Percentiles rank a stretch among this genome's conserved stretches.
Evolutionary conservation across 2,113 vertebrate species (phyloP).

Genomic region (Perca schrenkii): DNA sequence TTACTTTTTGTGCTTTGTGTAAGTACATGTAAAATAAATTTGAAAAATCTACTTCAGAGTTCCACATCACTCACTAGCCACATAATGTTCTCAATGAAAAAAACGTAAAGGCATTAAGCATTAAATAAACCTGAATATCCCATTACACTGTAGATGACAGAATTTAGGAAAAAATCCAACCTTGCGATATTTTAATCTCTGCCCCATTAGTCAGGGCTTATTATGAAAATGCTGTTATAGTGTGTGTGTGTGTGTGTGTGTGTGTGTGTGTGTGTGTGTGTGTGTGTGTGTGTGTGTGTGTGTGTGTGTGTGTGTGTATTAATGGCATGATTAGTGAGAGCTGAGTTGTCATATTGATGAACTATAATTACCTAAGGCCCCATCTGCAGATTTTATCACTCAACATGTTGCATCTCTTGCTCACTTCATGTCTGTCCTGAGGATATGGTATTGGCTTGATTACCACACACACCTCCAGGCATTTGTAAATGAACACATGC

Average conservation of each 20-base stretch:
- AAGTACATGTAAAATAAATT: not conserved
- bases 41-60: not conserved
- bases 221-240: slow-evolving; percentile 45
- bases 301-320: slow-evolving; percentile 19
- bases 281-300: not conserved
- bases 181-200: slow-evolving; percentile 3
- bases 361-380: slow-evolving; percentile 60
- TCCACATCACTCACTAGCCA: not conserved
- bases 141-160: not conserved
- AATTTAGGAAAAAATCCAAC: not conserved
- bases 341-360: slow-evolving; percentile 54
- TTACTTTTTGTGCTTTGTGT: not conserved
- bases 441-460: slow-evolving; percentile 3
- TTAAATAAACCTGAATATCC: not conserved
- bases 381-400: slow-evolving; percentile 63
- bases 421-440: slow-evolving; percentile 43
- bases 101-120: too few species aligned
- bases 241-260: not conserved
- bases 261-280: not conserved
- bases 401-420: slow-evolving; percentile 39
- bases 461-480: not conserved
- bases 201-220: slow-evolving; percentile 36
- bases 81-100: not conserved
- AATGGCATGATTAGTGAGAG: slow-evolving; percentile 42
- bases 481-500: slow-evolving; percentile 37